Base-by-base conservation (phyloP, 2,113 vertebrate species). In the Plectropomus leopardus region DNA sequence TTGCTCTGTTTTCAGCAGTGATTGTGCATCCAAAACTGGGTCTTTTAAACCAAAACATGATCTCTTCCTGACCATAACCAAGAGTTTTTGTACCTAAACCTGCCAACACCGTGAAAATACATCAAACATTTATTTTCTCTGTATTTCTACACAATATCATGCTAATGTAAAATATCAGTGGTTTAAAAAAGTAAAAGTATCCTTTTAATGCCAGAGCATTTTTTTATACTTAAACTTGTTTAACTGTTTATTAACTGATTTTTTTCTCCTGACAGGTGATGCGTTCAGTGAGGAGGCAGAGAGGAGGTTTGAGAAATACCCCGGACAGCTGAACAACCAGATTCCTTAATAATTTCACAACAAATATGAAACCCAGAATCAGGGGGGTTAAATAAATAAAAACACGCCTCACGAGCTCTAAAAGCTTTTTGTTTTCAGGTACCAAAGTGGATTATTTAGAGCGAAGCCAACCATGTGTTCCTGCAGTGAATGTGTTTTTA, bases 221-320 rank as follows among this genome's bases (percentile, higher is more conserved):
- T 24, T 32, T 19, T 4, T 9, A 7, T 15, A 23, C 34, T 65
- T 26, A 14, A 28, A 16, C 24, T n/a, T 23, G 8, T 68, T 10
- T 30, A 1, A 53, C 67, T 17, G 23, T 9, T 1, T 24, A 26
- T 1, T 24, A 26, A 40, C 24, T 71, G 2, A 1, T 21, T 44
- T 11, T 30, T 30, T 32, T 24, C 51, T 36, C 40, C 14, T 0
- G 78, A 0, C 94, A 99, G 98, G 97, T 0, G 97, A 98, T 1
- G 97, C 98, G 0, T 95, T 99, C 92, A 98, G 98, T 0, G 98
- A 99, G 57, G 98, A 99, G 89, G 97, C 97, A 44, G 98, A 96
- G 94, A 95, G 88, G 91, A 93, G 88, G 74, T 98, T 99, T 55
- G 97, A 99, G 87, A 97, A 97, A 87, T 99, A 99, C 80, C 97